Conservation (phyloP, 2,113 vertebrate species). For the Plestiodon gilberti region DNA sequence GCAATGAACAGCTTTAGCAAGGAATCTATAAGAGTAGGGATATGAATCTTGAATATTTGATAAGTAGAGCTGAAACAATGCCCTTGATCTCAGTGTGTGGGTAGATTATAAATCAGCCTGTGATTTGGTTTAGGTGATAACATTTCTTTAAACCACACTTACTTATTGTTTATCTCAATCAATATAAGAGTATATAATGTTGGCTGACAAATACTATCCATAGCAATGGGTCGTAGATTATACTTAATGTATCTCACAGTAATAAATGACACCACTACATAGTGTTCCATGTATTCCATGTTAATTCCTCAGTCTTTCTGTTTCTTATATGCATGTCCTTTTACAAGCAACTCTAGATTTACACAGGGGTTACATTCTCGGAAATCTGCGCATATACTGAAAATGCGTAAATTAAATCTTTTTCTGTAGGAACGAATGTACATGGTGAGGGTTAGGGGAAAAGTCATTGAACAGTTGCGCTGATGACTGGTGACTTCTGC, state of each 20-base stretch:
- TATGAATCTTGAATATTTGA: conserved; percentile 57
- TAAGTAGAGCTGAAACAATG: conserved; percentile 60
- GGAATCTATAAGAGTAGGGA: conserved; percentile 31
- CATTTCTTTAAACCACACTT: conserved; percentile 26
- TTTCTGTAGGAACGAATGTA: too few species aligned
- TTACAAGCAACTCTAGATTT: too few species aligned
- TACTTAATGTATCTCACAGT: conserved; percentile 12
- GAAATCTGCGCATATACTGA: too few species aligned
- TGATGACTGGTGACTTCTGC: too few species aligned
- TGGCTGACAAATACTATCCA: conserved; percentile 46
- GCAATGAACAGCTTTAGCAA: conserved; percentile 19
- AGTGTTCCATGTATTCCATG: background rate
- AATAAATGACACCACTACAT: conserved; percentile 19
- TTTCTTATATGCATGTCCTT: background rate
- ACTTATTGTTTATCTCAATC: conserved; percentile 51
- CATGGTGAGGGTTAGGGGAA: too few species aligned
- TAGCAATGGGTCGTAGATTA: conserved; percentile 39
- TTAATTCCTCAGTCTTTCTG: background rate
- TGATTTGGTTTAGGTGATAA: conserved; percentile 39
- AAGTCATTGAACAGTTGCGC: too few species aligned
- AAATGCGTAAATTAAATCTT: too few species aligned
- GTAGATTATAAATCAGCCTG: conserved; percentile 60
- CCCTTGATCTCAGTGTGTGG: conserved; percentile 49
- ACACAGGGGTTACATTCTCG: too few species aligned
- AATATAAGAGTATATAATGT: conserved; percentile 45